Percentiles rank a stretch among this genome's conserved stretches.
phyloP scores from a whole-genome alignment of 2,113 vertebrate species.

The Prolemur simus region DNA sequence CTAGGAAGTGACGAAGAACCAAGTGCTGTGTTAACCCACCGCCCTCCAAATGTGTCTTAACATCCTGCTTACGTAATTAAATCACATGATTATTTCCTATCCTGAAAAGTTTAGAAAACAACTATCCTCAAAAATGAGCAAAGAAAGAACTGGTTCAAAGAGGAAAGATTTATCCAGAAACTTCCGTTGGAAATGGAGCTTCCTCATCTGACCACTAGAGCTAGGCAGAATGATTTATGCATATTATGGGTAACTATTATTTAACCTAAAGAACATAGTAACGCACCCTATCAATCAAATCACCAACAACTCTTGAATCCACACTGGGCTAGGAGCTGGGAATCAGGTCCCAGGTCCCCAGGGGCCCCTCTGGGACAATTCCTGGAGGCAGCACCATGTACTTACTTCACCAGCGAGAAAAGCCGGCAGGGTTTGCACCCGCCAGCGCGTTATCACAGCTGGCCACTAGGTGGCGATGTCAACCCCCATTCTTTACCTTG shows the following conservation, averaged over 20 bases:
- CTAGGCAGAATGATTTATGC: fast-evolving
- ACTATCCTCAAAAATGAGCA: not conserved
- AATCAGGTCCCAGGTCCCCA: not conserved
- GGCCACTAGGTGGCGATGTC: not conserved
- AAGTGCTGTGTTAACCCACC: not conserved
- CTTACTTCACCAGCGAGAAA: fast-evolving
- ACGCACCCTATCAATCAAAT: fast-evolving
- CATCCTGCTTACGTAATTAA: fast-evolving
- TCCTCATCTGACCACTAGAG: fast-evolving
- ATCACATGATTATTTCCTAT: not conserved
- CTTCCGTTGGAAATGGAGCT: no score
- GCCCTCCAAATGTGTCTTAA: not conserved
- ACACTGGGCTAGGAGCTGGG: not conserved
- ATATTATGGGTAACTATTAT: fast-evolving
- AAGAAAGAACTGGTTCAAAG: not conserved
- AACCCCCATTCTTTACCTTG: fast-evolving
- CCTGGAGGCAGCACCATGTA: fast-evolving
- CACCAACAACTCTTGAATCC: not conserved
- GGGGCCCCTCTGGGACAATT: fast-evolving
- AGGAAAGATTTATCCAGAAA: not conserved
- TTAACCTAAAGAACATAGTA: not conserved
- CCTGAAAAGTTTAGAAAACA: not conserved
- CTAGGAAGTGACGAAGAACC: not conserved
- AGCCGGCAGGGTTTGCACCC: fast-evolving
- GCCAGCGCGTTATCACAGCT: fast-evolving